Base-by-base conservation (phyloP, 2,888 invertebrate genomes). In the Cyrtodaria siliqua region DNA sequence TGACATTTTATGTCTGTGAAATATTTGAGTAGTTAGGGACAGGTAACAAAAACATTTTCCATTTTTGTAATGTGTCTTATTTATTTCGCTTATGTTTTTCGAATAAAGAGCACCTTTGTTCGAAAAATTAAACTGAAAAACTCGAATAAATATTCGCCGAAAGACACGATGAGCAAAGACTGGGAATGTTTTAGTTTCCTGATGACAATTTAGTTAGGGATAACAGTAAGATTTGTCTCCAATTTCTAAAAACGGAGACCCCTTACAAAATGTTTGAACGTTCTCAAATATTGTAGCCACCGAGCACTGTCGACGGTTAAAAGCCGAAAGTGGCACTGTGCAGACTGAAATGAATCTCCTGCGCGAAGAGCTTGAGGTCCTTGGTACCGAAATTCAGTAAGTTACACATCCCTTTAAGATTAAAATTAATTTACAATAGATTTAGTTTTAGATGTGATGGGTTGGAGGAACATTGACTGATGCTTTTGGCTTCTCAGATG, bases 351-450 rank as follows among this genome's bases (percentile, higher is more conserved):
- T 83, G 66, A 62, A 66, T 68, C 82, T 83, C 62, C 85, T 88
- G 66, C 82, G 78, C 61, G 77, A 78, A 72, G 86, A 88, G 82
- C 82, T 88, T 60, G 81, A 84, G 77, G 72, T 82, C 80, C 82
- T 90, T 61, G 85, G 85, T 81, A 74, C 80, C 66, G 84, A 88
- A 64, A 89, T 89, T 82, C 87, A 88, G 90, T 90, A 90, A 89
- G 90, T 90, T 75, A 63, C 67, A 71, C 57, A 44, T 52, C 49
- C 53, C 44, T 24, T 27, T 53, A 44, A 44, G 44, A 44, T 44
- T 38, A 16, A 38, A 18, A 44, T 44, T 18, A 20, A 44, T 20
- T 44, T n/a, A n/a, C n/a, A 44, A 4, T 33, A 33, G 33, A 33
- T 4, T 33, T 33, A 33, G 33, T 33, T 33, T 33, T 8, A 33